Base-by-base conservation (phyloP, 2,888 invertebrate species). In the Geotrupes spiniger region DNA sequence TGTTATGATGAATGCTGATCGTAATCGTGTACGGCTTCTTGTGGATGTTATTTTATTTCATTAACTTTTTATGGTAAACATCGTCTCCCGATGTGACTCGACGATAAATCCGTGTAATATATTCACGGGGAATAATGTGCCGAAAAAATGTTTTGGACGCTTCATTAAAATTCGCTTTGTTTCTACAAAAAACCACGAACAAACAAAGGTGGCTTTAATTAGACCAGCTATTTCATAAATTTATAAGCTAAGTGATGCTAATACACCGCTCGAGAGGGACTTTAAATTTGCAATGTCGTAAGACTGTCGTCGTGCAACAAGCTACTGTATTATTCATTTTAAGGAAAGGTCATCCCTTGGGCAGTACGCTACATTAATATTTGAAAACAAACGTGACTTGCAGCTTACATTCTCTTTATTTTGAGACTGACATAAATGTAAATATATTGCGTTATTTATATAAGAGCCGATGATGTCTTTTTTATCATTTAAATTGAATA, bases 251-350 rank as follows among this genome's bases (percentile, higher is more conserved):
- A 33, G 15, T 15, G 29, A 33, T 33, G 33, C 31, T 31, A 14
- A 12, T 33, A 9, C 33, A 9, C 15, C 14, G 33, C 33, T 10
- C 33, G 15, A 14, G 6, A 15, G 15, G 33, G 33, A 33, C n/a
- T 33, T 15, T 33, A 33, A 33, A 33, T 33, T 10, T 33, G 33
- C 14, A 33, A 33, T 33, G 33, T 33, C 33, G 9, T 33, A 33
- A 33, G 33, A 33, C 33, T 38, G 38, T 11, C 41, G 15, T 41
- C 41, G 28, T 3, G 41, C 41, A 41, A 41, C 41, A 41, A 41
- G 41, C 31, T 41, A 14, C 28, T 41, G 14, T 28, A 41, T 41
- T 27, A 41, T 41, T 41, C 27, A 41, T 14, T 15, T 21, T 14
- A 15, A 33, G 33, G 15, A 33, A 33, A 33, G 33, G 33, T 8